Conservation (phyloP, 2,888 invertebrate genomes). For the Drosophila eohydei region DNA sequence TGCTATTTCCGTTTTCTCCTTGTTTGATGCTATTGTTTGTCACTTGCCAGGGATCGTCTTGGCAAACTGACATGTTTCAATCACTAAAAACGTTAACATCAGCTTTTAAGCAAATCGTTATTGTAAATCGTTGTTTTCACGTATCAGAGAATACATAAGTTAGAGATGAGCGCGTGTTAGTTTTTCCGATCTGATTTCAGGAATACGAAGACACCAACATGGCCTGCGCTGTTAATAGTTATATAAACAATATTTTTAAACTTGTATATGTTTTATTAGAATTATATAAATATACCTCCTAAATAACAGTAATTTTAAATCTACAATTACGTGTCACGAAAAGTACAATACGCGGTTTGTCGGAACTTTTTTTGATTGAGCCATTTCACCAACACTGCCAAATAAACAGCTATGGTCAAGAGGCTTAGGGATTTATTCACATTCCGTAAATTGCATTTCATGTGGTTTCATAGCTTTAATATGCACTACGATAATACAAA, state of each 20-base stretch:
- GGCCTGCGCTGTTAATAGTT: neutral
- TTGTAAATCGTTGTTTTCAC: neutral
- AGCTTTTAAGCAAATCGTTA: conserved; percentile 11
- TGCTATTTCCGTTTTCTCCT: conserved; percentile 31
- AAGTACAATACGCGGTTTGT: neutral
- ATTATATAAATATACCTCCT: neutral
- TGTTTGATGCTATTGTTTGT: conserved; percentile 41
- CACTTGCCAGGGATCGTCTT: conserved; percentile 70
- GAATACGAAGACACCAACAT: too few relatives aligned
- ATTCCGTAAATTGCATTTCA: too few relatives aligned
- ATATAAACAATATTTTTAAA: neutral
- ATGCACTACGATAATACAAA: too few relatives aligned
- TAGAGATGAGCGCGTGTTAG: conserved; percentile 9
- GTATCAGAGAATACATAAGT: neutral
- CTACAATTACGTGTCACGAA: neutral
- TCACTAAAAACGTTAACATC: conserved; percentile 29
- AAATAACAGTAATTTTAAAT: neutral
- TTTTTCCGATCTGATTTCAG: neutral
- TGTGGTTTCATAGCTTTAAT: too few relatives aligned
- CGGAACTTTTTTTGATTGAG: neutral
- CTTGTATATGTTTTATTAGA: neutral
- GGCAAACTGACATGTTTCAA: conserved; percentile 70
- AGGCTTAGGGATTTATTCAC: neutral
- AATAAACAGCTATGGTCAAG: neutral
- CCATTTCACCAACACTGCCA: neutral